phyloP scores from a whole-genome alignment of 1,140 invertebrate genomes.

The Neocloeon triangulifer region DNA sequence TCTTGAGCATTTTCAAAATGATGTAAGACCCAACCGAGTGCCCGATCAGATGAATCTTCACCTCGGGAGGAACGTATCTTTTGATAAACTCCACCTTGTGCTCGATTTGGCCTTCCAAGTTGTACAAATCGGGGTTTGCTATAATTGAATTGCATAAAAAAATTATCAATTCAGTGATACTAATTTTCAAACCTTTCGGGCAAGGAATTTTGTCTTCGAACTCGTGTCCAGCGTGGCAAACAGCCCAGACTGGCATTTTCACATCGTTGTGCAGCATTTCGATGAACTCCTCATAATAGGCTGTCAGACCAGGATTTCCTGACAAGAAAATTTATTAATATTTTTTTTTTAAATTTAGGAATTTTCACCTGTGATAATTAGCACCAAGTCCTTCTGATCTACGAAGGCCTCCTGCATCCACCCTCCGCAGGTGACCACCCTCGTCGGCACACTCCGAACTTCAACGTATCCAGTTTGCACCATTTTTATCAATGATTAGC shows the following conservation, averaged over 20 bases:
- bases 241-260: slow-evolving; percentile 41
- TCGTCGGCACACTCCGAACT: slow-evolving; percentile 36
- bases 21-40: slow-evolving; percentile 74
- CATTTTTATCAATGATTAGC: too few relatives aligned
- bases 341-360: slow-evolving; percentile 26
- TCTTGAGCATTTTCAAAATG: slow-evolving; percentile 43
- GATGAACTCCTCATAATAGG: slow-evolving; percentile 50
- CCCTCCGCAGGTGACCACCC: slow-evolving; percentile 37
- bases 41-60: slow-evolving; percentile 47
- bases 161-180: not conserved
- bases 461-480: slow-evolving; percentile 29
- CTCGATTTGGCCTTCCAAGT: slow-evolving; percentile 48
- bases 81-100: slow-evolving; percentile 59
- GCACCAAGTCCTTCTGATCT: slow-evolving; percentile 15
- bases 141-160: slow-evolving; percentile 6
- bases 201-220: not conserved
- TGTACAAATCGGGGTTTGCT: slow-evolving; percentile 27
- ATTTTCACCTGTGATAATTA: slow-evolving; percentile 23
- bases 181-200: slow-evolving; percentile 1
- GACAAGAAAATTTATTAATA: slow-evolving; percentile 11
- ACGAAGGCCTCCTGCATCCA: slow-evolving; percentile 35
- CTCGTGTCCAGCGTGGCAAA: slow-evolving; percentile 41
- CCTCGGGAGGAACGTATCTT: slow-evolving; percentile 38
- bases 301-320: slow-evolving; percentile 47
- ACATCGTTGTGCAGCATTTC: slow-evolving; percentile 27